A percentile compares a stretch with the other conserved stretches of the same genome.
Conservation (phyloP, 2,797 vertebrate species). For the Phaenicophaeus curvirostris region DNA sequence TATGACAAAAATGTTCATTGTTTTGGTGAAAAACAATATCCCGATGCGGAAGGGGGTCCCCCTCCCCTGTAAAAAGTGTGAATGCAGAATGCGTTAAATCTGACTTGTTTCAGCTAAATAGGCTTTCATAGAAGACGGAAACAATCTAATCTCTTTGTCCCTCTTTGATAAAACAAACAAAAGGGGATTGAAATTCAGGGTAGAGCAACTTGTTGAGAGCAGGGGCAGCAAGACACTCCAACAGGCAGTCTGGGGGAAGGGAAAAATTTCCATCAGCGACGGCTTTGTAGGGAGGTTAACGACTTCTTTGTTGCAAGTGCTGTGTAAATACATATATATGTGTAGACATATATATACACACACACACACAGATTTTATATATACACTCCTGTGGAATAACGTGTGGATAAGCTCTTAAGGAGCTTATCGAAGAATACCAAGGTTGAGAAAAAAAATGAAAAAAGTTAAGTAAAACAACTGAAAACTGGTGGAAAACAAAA, state of each 20-base stretch:
- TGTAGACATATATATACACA: no score
- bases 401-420: background rate
- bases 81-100: background rate
- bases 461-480: background rate
- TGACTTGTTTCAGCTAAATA: background rate
- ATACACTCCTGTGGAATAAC: background rate
- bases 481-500: background rate
- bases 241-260: background rate
- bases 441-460: background rate
- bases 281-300: background rate
- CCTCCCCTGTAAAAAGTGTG: background rate
- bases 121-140: background rate
- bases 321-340: no score
- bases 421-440: background rate
- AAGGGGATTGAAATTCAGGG: background rate
- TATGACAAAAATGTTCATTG: background rate
- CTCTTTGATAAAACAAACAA: background rate
- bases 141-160: slow-evolving; percentile 22
- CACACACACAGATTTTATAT: no score
- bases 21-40: background rate
- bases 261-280: background rate
- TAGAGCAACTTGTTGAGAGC: background rate
- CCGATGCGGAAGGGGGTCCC: background rate
- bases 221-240: background rate
- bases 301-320: background rate